Conservation (phyloP, 2,113 vertebrate genomes). For the Carollia perspicillata region DNA sequence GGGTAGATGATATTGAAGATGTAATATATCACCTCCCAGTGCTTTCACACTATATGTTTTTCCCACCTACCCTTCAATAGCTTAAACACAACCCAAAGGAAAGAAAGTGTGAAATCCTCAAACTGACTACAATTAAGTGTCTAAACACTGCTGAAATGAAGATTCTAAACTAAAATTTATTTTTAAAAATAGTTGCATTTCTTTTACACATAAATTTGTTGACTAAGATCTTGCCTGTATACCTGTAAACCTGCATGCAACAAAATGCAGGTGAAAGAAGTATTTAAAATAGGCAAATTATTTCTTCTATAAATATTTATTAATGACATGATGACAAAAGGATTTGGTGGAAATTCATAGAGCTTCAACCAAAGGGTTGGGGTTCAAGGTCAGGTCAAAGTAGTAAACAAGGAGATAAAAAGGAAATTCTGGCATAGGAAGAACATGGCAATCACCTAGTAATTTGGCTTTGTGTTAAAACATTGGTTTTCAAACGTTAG, state of each 20-base stretch:
- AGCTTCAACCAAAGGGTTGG: neutral
- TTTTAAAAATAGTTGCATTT: neutral
- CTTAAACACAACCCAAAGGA: neutral
- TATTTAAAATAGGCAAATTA: neutral
- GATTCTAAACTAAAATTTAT: neutral
- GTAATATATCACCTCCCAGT: neutral
- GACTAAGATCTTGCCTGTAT: neutral
- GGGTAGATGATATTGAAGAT: neutral
- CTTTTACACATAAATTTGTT: neutral
- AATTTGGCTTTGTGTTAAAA: conserved; percentile 26
- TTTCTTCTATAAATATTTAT: conserved; percentile 35
- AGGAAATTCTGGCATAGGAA: neutral
- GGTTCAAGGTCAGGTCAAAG: neutral
- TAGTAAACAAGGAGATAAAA: neutral
- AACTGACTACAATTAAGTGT: neutral
- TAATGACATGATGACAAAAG: neutral
- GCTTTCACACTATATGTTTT: neutral
- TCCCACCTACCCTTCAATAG: neutral
- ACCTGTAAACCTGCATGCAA: neutral
- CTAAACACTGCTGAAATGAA: neutral
- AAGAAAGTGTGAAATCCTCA: neutral
- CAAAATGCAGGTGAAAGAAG: neutral
- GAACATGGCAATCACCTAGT: neutral
- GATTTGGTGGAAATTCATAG: neutral
- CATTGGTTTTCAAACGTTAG: neutral